Conservation (phyloP, 1,140 invertebrate species). For the Bombus confusus region DNA sequence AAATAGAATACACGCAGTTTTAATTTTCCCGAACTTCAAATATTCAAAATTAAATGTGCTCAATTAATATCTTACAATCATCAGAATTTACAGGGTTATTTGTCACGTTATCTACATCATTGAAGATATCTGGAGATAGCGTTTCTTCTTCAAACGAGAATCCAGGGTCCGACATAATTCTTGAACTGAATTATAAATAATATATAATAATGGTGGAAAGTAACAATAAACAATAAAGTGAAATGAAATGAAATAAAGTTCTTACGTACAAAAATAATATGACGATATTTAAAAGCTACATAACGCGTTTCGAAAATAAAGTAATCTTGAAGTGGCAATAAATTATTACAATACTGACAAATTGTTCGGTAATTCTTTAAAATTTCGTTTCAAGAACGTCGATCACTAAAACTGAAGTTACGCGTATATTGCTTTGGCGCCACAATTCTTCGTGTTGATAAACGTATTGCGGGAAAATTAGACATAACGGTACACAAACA, state of each 20-base stretch:
- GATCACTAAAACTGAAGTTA: neutral
- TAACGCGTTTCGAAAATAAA: neutral
- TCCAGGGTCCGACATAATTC: conserved; percentile 64
- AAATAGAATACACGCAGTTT: neutral
- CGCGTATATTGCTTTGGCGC: conserved; percentile 25
- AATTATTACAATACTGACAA: neutral
- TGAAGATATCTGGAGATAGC: conserved; percentile 69
- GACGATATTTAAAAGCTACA: neutral
- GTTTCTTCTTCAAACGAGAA: conserved; percentile 71
- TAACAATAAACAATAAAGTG: neutral
- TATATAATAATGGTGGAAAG: neutral
- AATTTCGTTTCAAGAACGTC: neutral
- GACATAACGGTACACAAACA: neutral
- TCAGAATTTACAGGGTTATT: conserved; percentile 45
- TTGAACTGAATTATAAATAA: conserved; percentile 19
- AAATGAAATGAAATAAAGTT: conserved; percentile 14
- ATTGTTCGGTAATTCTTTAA: neutral
- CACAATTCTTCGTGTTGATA: conserved; percentile 14
- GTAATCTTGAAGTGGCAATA: neutral
- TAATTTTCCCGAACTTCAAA: conserved; percentile 16
- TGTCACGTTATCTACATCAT: conserved; percentile 62
- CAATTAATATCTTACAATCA: conserved; percentile 54
- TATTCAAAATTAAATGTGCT: neutral
- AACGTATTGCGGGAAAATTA: conserved; percentile 17
- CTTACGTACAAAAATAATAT: conserved; percentile 13